phyloP scores from a whole-genome alignment of 2,113 vertebrate species.

The Cynoglossus semilaevis region DNA sequence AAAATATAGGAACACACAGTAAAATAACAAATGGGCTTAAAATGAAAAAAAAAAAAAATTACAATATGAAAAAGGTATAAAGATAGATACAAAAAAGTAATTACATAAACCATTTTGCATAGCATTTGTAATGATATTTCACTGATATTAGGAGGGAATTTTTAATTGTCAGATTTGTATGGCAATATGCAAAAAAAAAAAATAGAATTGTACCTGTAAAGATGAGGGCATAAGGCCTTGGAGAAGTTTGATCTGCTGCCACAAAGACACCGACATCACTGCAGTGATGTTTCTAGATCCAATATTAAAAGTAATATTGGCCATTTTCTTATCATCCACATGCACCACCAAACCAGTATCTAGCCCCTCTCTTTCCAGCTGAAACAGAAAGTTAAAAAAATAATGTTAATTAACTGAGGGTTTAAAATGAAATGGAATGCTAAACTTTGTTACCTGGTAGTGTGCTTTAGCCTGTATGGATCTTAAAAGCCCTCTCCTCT shows the following conservation, averaged over 20 bases:
- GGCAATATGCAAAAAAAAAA: not conserved
- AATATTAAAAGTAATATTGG: conserved; percentile 58
- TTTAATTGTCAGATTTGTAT: too few relatives aligned
- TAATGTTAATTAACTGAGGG: not conserved
- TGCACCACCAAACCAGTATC: conserved; percentile 51
- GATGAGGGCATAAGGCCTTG: conserved; percentile 60
- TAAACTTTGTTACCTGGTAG: conserved; percentile 70
- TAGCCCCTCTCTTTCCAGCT: conserved; percentile 53
- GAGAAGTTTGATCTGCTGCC: conserved; percentile 70
- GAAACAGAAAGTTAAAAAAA: not conserved
- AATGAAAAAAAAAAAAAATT: too few relatives aligned
- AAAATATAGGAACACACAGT: too few relatives aligned
- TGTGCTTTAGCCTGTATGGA: conserved; percentile 62
- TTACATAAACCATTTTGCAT: too few relatives aligned
- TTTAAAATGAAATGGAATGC: too few relatives aligned
- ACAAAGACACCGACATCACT: conserved; percentile 59
- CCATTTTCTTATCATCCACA: conserved; percentile 58
- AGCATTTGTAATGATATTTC: too few relatives aligned
- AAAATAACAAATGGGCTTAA: too few relatives aligned
- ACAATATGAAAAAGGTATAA: too few relatives aligned
- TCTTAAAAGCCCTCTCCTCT: conserved; percentile 64
- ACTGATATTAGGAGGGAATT: too few relatives aligned
- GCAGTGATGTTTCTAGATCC: conserved; percentile 41
- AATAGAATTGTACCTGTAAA: conserved; percentile 66
- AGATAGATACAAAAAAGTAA: too few relatives aligned